Conservation (phyloP, 2,113 vertebrate species). For the Protobothrops mucrosquamatus region DNA sequence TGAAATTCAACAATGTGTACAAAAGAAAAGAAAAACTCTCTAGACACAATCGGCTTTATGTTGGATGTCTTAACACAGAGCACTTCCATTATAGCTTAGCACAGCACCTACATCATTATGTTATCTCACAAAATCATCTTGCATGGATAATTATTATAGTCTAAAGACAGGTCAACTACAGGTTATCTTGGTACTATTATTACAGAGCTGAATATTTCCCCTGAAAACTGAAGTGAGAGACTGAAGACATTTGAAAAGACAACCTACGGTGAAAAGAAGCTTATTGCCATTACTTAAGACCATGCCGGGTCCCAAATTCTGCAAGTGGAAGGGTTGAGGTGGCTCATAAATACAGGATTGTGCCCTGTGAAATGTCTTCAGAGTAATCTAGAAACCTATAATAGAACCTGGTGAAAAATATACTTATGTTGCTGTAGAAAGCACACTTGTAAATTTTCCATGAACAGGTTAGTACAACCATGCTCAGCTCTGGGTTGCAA, state of each 20-base stretch:
- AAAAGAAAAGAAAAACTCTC: slow-evolving; percentile 49
- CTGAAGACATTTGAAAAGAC: slow-evolving; percentile 42
- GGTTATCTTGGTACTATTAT: slow-evolving; percentile 65
- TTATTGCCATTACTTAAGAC: slow-evolving; percentile 26
- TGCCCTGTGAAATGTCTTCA: background rate
- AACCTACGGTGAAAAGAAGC: slow-evolving; percentile 35
- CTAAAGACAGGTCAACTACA: slow-evolving; percentile 59
- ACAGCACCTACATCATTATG: slow-evolving; percentile 62
- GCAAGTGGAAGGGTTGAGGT: background rate
- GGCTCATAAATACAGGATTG: background rate
- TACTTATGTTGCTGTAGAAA: background rate
- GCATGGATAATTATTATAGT: slow-evolving; percentile 68
- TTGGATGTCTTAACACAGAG: slow-evolving; percentile 64
- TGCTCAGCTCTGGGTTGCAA: background rate
- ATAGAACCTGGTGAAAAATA: background rate
- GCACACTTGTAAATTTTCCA: background rate
- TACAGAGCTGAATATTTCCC: slow-evolving; percentile 59
- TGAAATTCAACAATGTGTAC: slow-evolving; percentile 50
- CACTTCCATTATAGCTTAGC: background rate
- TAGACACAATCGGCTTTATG: slow-evolving; percentile 62
- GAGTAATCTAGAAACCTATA: background rate
- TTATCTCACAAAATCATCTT: slow-evolving; percentile 69
- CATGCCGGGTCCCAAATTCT: slow-evolving; percentile 16
- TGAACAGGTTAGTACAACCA: background rate
- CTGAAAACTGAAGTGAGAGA: slow-evolving; percentile 49